Base-by-base conservation (phyloP, 2,113 vertebrate species). In the Candoia aspera region DNA sequence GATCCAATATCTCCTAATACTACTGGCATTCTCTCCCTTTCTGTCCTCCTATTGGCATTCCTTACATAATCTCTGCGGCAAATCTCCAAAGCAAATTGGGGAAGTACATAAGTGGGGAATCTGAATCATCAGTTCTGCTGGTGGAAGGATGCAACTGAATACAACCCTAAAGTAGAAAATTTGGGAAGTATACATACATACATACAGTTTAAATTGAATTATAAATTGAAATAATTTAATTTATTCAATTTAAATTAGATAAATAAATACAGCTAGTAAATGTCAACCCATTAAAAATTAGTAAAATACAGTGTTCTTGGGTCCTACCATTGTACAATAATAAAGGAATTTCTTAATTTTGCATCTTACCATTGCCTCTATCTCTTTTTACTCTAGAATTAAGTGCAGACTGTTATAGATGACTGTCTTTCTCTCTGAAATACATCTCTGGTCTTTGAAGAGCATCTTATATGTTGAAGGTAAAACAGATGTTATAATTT, bases 391-490 rank as follows among this genome's bases (percentile, higher is more conserved):
- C 96, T 96, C 94, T 95, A 98, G 98, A 95, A 95, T 94, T 94
- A 96, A 92, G 96, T 97, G 94, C 73, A 92, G 93, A 94, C 95
- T 95, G 96, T 86, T 91, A 98, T 98, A 97, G 97, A 99, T 99
- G 99, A 98, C 99, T 97, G 99, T 99, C 98, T 99, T 97, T 97
- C 97, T 99, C 97, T 98, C 98, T 95, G 99, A 99, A 96, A 97
- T 99, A 93, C 98, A 99, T 96, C 97, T 99, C 95, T 99, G 99
- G 99, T 99, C 99, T 96, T 98, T 98, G 97, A 99, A 98, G 98
- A 98, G 97, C 97, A 98, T 97, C 93, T 98, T 99, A 95, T 97
- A 90, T 95, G 97, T 99, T 96, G 97, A 96, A 96, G 99, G 99
- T 99, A 98, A 97, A 95, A 97, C 90, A 97, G 58, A 88, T 95